Conservation (phyloP, 2,797 vertebrate species). For the Hydrophis major region DNA sequence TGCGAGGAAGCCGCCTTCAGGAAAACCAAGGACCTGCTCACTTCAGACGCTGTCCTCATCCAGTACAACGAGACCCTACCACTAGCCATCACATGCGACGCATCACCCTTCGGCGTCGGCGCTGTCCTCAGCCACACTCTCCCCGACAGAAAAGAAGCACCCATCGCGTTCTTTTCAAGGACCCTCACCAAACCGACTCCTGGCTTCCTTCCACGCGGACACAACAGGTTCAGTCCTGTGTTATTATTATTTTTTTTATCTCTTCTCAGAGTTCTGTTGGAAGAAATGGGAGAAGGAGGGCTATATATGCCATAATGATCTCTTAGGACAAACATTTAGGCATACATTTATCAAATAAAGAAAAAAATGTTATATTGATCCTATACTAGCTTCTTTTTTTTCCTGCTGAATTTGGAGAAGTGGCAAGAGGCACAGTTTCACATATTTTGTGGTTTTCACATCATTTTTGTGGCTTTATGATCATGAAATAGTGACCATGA, state of each 20-base stretch:
- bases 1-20: too few species aligned
- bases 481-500: slow-evolving; percentile 58
- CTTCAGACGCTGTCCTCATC: too few species aligned
- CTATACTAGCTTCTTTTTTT: background rate
- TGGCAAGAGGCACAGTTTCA: background rate
- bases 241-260: background rate
- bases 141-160: too few species aligned
- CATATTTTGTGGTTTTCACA: slow-evolving; percentile 59
- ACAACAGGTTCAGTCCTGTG: background rate
- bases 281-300: background rate
- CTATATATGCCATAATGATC: background rate
- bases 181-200: too few species aligned
- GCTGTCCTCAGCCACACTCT: too few species aligned
- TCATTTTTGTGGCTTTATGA: slow-evolving; percentile 61
- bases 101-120: too few species aligned
- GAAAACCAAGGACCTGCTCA: too few species aligned
- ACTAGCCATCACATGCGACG: too few species aligned
- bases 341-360: background rate
- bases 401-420: background rate
- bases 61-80: too few species aligned
- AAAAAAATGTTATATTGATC: background rate
- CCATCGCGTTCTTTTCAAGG: too few species aligned
- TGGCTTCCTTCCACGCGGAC: too few species aligned
- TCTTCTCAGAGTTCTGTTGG: background rate
- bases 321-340: background rate